Base-by-base conservation (phyloP, 2,888 invertebrate genomes). In the Gryllus longicercus region DNA sequence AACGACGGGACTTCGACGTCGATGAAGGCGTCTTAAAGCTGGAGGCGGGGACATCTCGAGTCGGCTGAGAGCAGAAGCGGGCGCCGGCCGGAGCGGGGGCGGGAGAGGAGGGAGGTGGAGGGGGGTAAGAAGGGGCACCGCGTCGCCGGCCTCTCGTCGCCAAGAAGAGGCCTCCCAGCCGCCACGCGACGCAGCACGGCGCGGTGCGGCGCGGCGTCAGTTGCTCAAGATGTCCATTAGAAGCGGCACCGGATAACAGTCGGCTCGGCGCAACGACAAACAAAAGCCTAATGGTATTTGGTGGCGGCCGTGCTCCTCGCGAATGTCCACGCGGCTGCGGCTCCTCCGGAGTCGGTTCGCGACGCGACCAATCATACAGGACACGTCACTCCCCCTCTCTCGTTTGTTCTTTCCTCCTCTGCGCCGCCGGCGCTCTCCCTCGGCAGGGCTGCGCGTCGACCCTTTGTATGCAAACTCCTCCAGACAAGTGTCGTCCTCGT, bases 381-480 rank as follows among this genome's bases (percentile, higher is more conserved):
- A n/a, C 14, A n/a, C 14, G 63, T 63, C 63, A 4, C n/a, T 63
- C n/a, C 63, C 11, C 51, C 16, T 51, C 51, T 2, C 8, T 63
- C 18, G 63, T 63, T 63, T 10, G 16, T 63, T 63, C 63, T 63
- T 63, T 63, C 63, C 12, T 63, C 11, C 63, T 63, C 63, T 63
- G 14, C 63, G 0, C 63, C 8, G 38, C 38, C 38, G 38, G 8
- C 63, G 63, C 16, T 18, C 63, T 63, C 14, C 38, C 63, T 63
- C n/a, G 63, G 14, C 63, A 18, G 63, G 63, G 63, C 63, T 63
- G 16, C 10, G n/a, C 63, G 63, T 63, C 14, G 16, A 18, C 63
- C 63, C n/a, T 63, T 63, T 63, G 63, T 63, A 63, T 63, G 63
- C 63, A 63, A 63, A 63, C 63, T 63, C 63, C 63, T 63, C n/a